Base-by-base conservation (phyloP, 2,113 vertebrate species). In the Myotis davidii region DNA sequence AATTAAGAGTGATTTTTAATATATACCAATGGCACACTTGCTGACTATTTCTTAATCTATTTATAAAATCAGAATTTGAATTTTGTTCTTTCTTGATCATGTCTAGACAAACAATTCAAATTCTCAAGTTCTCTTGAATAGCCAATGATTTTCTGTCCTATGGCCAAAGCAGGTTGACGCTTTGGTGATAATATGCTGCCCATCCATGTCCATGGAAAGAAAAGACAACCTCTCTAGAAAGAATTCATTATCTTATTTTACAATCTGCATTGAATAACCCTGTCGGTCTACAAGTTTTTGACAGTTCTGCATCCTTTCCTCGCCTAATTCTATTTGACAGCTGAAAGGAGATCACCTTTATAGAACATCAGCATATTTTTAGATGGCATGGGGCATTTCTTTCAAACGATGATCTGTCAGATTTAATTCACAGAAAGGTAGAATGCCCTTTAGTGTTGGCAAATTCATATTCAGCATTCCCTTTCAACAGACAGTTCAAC, bases 51-150 rank as follows among this genome's bases (percentile, higher is more conserved):
- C 27, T 85, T 77, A 76, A 94, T 42, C 45, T 89, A 50, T 37
- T 95, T 64, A 48, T 39, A 83, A 94, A 92, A 52, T 70, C 4
- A 64, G 20, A 88, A 91, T 92, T 48, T 83, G 5, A 92, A 69
- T 72, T 73, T 84, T 90, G 13, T 65, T 87, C 52, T 78, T 74
- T 92, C n/a, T 88, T 69, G 25, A 81, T 37, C 16, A 45, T 34
- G 18, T 90, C 39, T n/a, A 85, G 56, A 50, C 61, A 95, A 34
- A 50, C 7, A 74, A 92, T 9, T 64, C 11, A 73, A 27, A 14
- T 56, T 77, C 37, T 64, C 11, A 73, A 27, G 23, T 56, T 77
- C 37, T 77, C n/a, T 86, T 65, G 25, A 9, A 45, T 1, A 42
- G 52, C 25, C 25, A 78, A 5, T 67, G 42, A 64, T 59, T 64